These are phyloP conservation scores for Neodiprion virginianus DNA, from an alignment of 1,140 invertebrate species.

Conservation along the genomic window DNA sequence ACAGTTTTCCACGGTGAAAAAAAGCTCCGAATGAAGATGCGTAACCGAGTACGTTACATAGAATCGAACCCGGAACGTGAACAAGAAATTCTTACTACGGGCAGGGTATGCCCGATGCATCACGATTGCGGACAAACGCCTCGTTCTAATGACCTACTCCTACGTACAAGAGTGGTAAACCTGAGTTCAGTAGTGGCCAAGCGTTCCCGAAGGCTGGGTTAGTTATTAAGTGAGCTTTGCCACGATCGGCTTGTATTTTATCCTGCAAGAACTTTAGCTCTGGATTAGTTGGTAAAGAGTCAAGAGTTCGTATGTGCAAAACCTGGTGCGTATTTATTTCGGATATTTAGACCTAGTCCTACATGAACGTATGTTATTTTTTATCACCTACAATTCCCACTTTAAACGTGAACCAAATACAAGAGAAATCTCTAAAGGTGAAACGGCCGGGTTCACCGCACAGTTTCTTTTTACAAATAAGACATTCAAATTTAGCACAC, in stretches of 20 bases:
- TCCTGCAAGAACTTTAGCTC: constrained; percentile 6
- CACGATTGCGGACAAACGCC: constrained; percentile 34
- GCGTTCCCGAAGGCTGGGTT: constrained; percentile 14
- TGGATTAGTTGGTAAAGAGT: not conserved
- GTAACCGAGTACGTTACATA: no score
- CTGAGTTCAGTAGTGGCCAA: constrained; percentile 26
- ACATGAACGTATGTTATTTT: constrained; percentile 4
- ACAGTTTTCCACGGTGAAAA: no score
- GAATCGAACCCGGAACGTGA: not conserved
- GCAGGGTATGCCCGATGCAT: not conserved
- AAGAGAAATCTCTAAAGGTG: no score
- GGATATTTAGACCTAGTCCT: not conserved
- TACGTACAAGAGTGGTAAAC: constrained; percentile 29
- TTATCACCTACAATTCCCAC: not conserved
- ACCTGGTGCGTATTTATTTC: no score
- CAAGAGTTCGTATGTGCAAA: no score
- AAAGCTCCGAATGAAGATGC: no score
- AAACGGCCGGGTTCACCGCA: no score
- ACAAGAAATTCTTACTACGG: not conserved
- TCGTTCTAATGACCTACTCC: constrained; percentile 60
- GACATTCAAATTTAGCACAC: no score
- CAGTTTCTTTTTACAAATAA: no score
- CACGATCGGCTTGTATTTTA: not conserved
- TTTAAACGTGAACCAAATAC: no score
- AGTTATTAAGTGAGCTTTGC: not conserved